Evolutionary conservation across 2,888 invertebrate genomes (phyloP).

Genomic region (Chaetogeoica ovagalla): DNA sequence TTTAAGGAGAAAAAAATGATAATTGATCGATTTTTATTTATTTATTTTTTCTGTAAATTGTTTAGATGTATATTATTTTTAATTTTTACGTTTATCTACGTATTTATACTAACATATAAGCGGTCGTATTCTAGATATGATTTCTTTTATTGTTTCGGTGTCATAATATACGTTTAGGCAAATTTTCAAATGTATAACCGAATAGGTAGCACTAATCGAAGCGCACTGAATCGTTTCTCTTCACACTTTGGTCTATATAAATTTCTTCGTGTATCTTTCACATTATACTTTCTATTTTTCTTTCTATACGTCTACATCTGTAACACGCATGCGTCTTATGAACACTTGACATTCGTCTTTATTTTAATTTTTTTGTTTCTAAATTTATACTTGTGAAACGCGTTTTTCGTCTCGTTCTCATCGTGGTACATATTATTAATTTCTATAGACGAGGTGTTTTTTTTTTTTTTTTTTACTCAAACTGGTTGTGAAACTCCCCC

Average conservation of each 20-base stretch:
- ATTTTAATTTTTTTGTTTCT: background rate
- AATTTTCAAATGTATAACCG: background rate
- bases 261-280: too few relatives aligned
- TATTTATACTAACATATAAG: conserved; percentile 21
- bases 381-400: background rate
- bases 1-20: background rate
- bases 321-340: background rate
- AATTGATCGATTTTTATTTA: background rate
- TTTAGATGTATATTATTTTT: conserved; percentile 42
- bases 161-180: background rate
- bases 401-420: background rate
- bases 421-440: background rate
- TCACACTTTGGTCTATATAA: conserved; percentile 13
- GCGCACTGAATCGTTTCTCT: conserved; percentile 21
- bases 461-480: background rate
- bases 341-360: background rate
- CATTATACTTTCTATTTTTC: background rate
- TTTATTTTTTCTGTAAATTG: background rate
- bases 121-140: conserved; percentile 26
- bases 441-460: background rate
- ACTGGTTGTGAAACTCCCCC: background rate
- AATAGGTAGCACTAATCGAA: conserved; percentile 5
- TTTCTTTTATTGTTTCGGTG: background rate
- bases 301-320: too few relatives aligned
- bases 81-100: background rate